Evolutionary conservation across 1,140 invertebrate species (phyloP), one percentile per base, ranked within the genome.

Genomic region (Uloborus diversus): DNA sequence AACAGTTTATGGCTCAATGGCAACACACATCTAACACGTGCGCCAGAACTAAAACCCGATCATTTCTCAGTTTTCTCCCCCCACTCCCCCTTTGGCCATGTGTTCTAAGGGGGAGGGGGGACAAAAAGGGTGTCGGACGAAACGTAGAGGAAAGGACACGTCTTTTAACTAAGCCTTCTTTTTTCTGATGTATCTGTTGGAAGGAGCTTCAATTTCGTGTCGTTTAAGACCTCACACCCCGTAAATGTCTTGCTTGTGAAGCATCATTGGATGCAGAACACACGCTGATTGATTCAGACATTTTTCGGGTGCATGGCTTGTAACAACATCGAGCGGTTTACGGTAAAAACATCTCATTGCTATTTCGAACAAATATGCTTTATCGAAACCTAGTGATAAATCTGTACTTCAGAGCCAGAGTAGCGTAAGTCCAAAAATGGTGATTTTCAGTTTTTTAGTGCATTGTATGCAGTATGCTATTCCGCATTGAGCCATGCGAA

Each of bases 181-280:
- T 73, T 57, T 62, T 73, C 62, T 57, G 35, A 30, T 30, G 35
- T 59, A 9, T 33, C 53, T 11, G 37, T 23, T 35, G 47, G 28
- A 14, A 59, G 37, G 69, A 14, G 14, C 27, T 28, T 28, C 14
- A 73, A 62, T 61, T 73, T 73, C 27, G 27, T 27, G 42, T 47
- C 35, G 42, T 73, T 73, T 71, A 35, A 61, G 70, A 73, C 70
- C 66, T 56, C 66, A 69, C 66, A 69, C 66, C 49, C 66, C 35
- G 66, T 64, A 4, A 64, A 2, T 5, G 20, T 17, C 37, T 64
- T 33, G 37, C 9, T 17, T 17, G 17, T 42, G 37, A 2, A 17
- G 37, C 37, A n/a, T n/a, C n/a, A n/a, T n/a, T n/a, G n/a, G n/a
- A n/a, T n/a, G n/a, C n/a, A n/a, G n/a, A n/a, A n/a, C n/a, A n/a